Base-by-base conservation (phyloP, 2,888 invertebrate genomes). In the Euphydryas editha region DNA sequence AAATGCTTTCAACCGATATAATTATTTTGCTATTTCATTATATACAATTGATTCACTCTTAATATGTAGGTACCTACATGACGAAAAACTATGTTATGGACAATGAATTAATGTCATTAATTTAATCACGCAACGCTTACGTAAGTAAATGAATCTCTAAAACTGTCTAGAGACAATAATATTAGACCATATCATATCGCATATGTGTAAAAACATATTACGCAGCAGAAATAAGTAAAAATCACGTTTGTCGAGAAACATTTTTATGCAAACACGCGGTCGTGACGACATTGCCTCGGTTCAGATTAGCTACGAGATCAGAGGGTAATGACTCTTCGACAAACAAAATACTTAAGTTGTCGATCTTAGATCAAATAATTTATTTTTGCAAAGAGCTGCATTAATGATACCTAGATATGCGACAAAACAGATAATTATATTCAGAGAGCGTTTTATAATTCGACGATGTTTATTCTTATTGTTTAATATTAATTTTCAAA, bases 261-360 rank as follows among this genome's bases (percentile, higher is more conserved):
- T 44, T 58, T 65, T 46, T 61, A 59, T 60, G 70, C 65, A 67
- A 69, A 67, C 70, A 67, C 58, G 67, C 44, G 57, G 51, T 11
- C 57, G 66, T 68, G 66, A 69, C 68, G 62, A 58, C 54, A 17
- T 17, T 20, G 59, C 21, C 24, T 36, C 59, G 44, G 15, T 36
- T 55, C 49, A 67, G 49, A 71, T 71, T 65, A 69, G 58, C 68
- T 30, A 58, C 67, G 67, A 68, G 65, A 64, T 65, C 57, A 42
- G 60, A 58, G 72, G 72, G 63, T 69, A 72, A 62, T 70, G 73
- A 67, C 73, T 71, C 68, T 18, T 59, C 61, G 66, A 64, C 58
- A 64, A 73, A 71, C 67, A 64, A 71, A 67, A 68, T 65, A 62
- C 65, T 59, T 36, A 58, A 59, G 65, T 62, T 60, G 6, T 30